phyloP scores from a whole-genome alignment of 1,140 invertebrate genomes.

The Neodiprion fabricii region DNA sequence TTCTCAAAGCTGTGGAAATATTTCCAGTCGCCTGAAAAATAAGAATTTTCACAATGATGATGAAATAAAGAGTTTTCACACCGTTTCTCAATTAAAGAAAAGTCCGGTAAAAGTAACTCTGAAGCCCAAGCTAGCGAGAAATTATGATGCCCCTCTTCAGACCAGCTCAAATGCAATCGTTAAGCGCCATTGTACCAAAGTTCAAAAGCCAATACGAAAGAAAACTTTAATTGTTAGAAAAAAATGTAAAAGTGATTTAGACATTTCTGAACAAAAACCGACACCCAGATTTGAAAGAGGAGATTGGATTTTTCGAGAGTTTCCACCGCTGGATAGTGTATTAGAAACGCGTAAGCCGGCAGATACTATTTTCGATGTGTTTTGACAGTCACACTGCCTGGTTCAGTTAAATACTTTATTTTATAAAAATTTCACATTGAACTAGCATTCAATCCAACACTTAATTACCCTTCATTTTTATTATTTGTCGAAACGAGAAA shows the following conservation, averaged over 20 bases:
- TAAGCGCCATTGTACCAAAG: neutral
- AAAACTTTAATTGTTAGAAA: constrained; percentile 32
- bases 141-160: neutral
- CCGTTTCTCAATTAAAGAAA: neutral
- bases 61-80: neutral
- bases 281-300: constrained; percentile 42
- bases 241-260: constrained; percentile 46
- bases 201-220: constrained; percentile 35
- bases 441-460: neutral
- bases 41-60: neutral
- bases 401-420: constrained; percentile 37
- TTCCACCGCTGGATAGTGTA: constrained; percentile 36
- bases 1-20: neutral
- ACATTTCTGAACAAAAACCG: constrained; percentile 43
- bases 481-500: neutral
- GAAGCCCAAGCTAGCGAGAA: neutral
- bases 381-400: constrained; percentile 36
- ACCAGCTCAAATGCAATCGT: neutral
- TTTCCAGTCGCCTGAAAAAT: neutral
- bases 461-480: neutral
- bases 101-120: neutral
- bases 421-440: neutral
- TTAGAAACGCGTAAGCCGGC: constrained; percentile 52
- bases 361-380: constrained; percentile 31
- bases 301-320: constrained; percentile 43